Evolutionary conservation across 2,797 vertebrate genomes (phyloP), one percentile per base, ranked within the genome.

Genomic region (Centroberyx gerrardi): DNA sequence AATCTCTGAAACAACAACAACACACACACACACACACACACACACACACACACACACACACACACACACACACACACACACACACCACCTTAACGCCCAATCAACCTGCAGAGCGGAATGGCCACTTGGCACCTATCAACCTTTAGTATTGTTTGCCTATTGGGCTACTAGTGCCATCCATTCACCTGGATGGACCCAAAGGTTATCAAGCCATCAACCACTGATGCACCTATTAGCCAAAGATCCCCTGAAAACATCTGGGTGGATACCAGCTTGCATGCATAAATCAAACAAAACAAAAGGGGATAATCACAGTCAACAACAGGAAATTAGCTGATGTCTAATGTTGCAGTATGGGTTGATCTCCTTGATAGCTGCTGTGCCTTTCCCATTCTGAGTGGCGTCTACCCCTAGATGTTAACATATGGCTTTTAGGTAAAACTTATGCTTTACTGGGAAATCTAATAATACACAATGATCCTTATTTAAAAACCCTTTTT

Each of bases 171-270:
- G 51, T 18, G 60, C 3, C 15, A 9, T 53, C 44, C 29, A 71
- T 76, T 73, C 64, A 49, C 52, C 60, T 63, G 53, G 58, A 38
- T 36, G 33, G 52, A 13, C 58, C 55, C 58, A 61, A 44, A 76
- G 63, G 22, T 62, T 40, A 59, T 52, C 60, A 61, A 60, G 5
- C 55, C 27, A 56, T 69, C 49, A 66, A 60, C 33, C 8, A 58
- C 14, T 40, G 29, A 73, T 42, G n/a, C 14, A n/a, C 1, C 12
- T 8, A 42, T 53, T 31, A 60, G 27, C 18, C 17, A 18, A 17
- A 18, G 6, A 31, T 46, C 33, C 9, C 15, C 13, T 59, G 5
- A 27, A 72, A 51, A 10, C 22, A 33, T 52, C 29, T 49, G 40
- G 29, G 29, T 13, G 28, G 53, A 78, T 55, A 38, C 46, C 33